Base-by-base conservation (phyloP, 2,888 invertebrate genomes). In the Oscheius onirici region DNA sequence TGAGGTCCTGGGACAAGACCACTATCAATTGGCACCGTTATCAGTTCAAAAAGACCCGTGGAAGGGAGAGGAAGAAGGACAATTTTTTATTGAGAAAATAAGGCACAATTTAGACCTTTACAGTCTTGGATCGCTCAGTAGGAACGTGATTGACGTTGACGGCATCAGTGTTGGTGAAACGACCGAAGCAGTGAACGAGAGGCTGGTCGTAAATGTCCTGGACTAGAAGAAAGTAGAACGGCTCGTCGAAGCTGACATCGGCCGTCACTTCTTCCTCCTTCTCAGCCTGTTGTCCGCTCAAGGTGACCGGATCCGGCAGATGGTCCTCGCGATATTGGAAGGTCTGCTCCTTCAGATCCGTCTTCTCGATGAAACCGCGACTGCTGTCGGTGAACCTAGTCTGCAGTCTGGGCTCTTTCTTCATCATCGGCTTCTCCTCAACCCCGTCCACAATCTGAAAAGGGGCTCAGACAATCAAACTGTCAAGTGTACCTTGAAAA, bases 121-220 rank as follows among this genome's bases (percentile, higher is more conserved):
- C 46, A n/a, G 46, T 10, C 3, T 46, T 46, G 34, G 34, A 34
- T 34, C 34, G 34, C 34, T 34, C 34, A 34, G 3, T 34, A 3
- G 34, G 34, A 8, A 34, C 34, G 34, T 34, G 34, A 34, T 34
- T 34, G 34, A 34, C 34, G 34, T 34, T 34, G 34, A 34, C 34
- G 34, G 34, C 0, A 5, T 17, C 15, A 13, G 17, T 24, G 24
- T 26, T 54, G 15, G 24, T 26, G 26, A 54, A 66, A 20, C 54
- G 20, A n/a, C 66, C 66, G 34, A 52, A 54, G 52, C 66, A 66
- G 24, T 66, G 66, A n/a, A 66, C 34, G 10, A 66, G 54, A n/a
- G 63, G 49, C 15, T 52, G 28, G 15, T 34, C 20, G 43, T 66
- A 2, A n/a, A 66, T 52, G 43, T 66, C 41, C 54, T 66, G 52